Conservation (phyloP, 2,113 vertebrate species). For the Oplegnathus fasciatus region DNA sequence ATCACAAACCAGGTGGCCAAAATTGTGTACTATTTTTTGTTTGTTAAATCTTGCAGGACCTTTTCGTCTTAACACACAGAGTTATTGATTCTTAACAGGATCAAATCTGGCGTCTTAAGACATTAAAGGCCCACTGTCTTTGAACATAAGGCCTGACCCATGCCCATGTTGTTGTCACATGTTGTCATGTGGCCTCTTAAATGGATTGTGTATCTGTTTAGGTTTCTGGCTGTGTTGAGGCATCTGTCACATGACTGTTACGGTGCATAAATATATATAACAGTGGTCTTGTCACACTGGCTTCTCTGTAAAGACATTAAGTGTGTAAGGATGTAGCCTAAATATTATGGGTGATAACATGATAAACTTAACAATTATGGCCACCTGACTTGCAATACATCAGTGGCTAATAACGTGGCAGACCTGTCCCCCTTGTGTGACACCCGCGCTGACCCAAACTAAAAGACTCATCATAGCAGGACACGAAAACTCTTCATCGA, state of each 20-base stretch:
- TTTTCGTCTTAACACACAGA: too few species aligned
- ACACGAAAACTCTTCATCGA: background rate
- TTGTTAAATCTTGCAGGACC: too few species aligned
- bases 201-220: too few species aligned
- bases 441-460: background rate
- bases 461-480: background rate
- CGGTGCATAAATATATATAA: too few species aligned
- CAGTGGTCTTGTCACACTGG: too few species aligned
- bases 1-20: too few species aligned
- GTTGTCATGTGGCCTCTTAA: too few species aligned
- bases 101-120: background rate
- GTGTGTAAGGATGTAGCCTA: background rate
- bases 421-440: background rate
- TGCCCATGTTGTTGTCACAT: too few species aligned
- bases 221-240: too few species aligned
- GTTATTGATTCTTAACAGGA: background rate
- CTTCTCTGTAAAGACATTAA: background rate
- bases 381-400: background rate
- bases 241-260: background rate
- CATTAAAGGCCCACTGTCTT: background rate
- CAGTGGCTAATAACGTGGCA: too few species aligned
- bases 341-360: background rate
- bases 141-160: too few species aligned
- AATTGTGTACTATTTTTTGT: too few species aligned
- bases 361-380: background rate